Percentiles rank a stretch among this genome's conserved stretches.
Evolutionary conservation across 2,113 vertebrate species (phyloP).

Genomic region (Saccopteryx leptura): DNA sequence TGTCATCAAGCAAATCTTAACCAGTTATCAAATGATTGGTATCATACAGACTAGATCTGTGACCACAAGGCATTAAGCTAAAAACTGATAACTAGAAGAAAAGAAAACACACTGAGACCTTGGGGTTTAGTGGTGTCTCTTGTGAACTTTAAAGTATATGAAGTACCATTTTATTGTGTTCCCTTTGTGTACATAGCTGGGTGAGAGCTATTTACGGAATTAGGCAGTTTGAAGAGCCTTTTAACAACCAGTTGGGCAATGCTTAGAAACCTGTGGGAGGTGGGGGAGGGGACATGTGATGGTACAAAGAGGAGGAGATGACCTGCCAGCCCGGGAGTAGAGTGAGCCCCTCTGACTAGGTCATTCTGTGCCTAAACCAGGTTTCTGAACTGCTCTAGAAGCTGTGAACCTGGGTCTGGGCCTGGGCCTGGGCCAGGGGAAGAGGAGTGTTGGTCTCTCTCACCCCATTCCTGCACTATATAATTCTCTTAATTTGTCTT

Average conservation of each 20-base stretch:
- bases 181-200: constrained; percentile 58
- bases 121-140: constrained; percentile 46
- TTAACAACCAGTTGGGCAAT: not conserved
- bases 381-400: not conserved
- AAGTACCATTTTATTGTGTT: constrained; percentile 65
- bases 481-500: constrained; percentile 6
- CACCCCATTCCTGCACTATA: not conserved
- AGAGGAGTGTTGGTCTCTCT: not conserved
- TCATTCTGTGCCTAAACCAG: not conserved
- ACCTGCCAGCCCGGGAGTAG: not conserved
- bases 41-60: not conserved
- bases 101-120: constrained; percentile 11
- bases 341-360: not conserved
- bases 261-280: not conserved
- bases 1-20: constrained; percentile 1
- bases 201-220: constrained; percentile 46
- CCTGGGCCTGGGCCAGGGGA: not conserved
- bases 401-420: not conserved
- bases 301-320: not conserved
- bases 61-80: not conserved
- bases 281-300: not conserved
- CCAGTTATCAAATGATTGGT: not conserved
- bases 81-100: constrained; percentile 22
- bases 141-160: constrained; percentile 59
- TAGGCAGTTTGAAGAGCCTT: constrained; percentile 15